These are phyloP conservation scores for Lathronympha strigana DNA, from an alignment of 2,888 invertebrate genomes.

Conservation along the genomic window DNA sequence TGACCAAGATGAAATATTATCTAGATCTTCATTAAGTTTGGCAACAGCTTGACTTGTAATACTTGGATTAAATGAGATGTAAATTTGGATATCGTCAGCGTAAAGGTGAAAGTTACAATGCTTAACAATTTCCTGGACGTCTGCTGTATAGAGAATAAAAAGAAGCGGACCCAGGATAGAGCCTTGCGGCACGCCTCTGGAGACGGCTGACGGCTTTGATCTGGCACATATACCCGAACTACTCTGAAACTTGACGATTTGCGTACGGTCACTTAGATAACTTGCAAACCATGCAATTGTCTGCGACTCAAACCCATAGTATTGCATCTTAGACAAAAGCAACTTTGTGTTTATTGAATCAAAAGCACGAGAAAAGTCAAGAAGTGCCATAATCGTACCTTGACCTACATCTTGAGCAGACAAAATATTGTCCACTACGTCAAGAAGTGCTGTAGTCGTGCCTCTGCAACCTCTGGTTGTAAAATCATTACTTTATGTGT, in stretches of 20 bases:
- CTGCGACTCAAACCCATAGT: background rate
- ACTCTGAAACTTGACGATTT: background rate
- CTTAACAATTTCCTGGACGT: background rate
- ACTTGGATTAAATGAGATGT: background rate
- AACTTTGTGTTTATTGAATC: background rate
- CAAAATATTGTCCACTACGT: background rate
- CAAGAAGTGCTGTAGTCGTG: background rate
- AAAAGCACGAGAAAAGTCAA: background rate
- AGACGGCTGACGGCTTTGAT: background rate
- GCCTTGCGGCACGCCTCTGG: constrained; percentile 6
- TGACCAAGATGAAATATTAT: background rate
- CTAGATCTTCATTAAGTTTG: background rate
- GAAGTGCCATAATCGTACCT: background rate
- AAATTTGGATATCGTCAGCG: background rate
- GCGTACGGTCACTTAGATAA: background rate
- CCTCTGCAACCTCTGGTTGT: too few relatives aligned
- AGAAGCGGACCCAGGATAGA: background rate
- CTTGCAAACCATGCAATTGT: background rate
- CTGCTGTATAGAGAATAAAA: constrained; percentile 5
- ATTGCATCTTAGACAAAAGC: background rate
- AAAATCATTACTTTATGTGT: too few relatives aligned
- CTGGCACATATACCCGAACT: background rate
- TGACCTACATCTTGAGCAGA: background rate
- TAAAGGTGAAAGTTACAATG: background rate
- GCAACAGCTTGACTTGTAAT: background rate